A percentile compares a stretch with the other conserved stretches of the same genome.
Evolutionary conservation across 2,113 vertebrate species (phyloP).

Genomic region (Barbus barbus): DNA sequence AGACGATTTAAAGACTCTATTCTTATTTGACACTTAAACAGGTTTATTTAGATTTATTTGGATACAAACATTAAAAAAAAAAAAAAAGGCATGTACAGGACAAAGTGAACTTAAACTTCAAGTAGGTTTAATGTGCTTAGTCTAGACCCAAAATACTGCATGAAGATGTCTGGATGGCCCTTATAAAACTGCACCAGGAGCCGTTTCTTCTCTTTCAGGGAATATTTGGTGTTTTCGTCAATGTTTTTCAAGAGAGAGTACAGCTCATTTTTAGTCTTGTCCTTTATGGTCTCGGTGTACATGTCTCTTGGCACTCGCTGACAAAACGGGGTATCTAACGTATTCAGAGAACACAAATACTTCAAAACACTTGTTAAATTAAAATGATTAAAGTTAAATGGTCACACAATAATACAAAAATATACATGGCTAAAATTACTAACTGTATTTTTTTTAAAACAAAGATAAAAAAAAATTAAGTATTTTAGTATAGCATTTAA

Average conservation of each 20-base stretch:
- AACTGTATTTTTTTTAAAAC: too few relatives aligned
- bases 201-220: conserved; percentile 85
- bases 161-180: conserved; percentile 88
- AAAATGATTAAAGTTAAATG: not conserved
- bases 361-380: not conserved
- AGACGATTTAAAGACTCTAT: not conserved
- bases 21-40: not conserved
- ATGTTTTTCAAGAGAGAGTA: conserved; percentile 82
- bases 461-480: too few relatives aligned
- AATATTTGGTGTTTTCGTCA: conserved; percentile 82
- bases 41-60: not conserved
- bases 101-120: conserved; percentile 31
- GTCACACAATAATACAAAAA: not conserved
- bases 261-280: conserved; percentile 82
- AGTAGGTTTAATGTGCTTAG: conserved; percentile 48
- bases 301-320: conserved; percentile 75
- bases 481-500: too few relatives aligned
- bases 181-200: conserved; percentile 84
- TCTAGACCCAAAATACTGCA: conserved; percentile 85
- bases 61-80: not conserved
- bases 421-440: too few relatives aligned
- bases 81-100: not conserved
- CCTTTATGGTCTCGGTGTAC: conserved; percentile 66
- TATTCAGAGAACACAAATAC: not conserved
- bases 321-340: conserved; percentile 79